Base-by-base conservation (phyloP, 2,113 vertebrate species). In the Malurus elegans region DNA sequence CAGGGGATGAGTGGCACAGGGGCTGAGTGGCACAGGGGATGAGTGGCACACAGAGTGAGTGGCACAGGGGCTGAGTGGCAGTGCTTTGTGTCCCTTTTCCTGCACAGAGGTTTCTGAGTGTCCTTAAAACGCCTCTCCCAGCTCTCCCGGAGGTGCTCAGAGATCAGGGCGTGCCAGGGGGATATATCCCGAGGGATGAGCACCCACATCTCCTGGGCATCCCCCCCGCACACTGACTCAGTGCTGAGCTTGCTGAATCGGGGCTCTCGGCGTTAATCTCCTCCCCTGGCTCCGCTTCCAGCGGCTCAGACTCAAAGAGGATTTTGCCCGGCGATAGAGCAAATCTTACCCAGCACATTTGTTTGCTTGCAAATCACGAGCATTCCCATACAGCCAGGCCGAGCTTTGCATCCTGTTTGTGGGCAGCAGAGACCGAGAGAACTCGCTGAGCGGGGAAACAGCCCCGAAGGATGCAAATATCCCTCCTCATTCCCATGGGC, bases 281-380 rank as follows among this genome's bases (percentile, higher is more conserved):
- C 91, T 71, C 9, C 6, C 3, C 60, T 29, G 42, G 54, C 72
- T 88, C 51, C 0, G 17, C 78, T 91, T 84, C 67, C 79, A 25
- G 83, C 32, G 79, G 71, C 88, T 96, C 78, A 16, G 61, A 60
- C 71, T 67, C 81, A 18, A 81, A 93, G 88, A 60, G 92, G 90
- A 93, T 94, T 93, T 93, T 94, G 70, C 56, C 60, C 47, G 1
- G 73, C 2, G 0, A 62, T 13, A 28, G 78, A 90, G 34, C 66
- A 56, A 64, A 90, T 91, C 93, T 93, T 29, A 29, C 64, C 48
- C 87, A 60, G 62, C 73, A 26, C 61, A 9, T 91, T 79, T 82
- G 81, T 87, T 95, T 71, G 12, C 79, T 82, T n/a, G 48, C 10
- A 4, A 67, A 60, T 62, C 69, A 19, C 3, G 0, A 10, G 29